Evolutionary conservation across 2,888 invertebrate species (phyloP), one percentile per base, ranked within the genome.

Genomic region (Tromatobia lineatoria): DNA sequence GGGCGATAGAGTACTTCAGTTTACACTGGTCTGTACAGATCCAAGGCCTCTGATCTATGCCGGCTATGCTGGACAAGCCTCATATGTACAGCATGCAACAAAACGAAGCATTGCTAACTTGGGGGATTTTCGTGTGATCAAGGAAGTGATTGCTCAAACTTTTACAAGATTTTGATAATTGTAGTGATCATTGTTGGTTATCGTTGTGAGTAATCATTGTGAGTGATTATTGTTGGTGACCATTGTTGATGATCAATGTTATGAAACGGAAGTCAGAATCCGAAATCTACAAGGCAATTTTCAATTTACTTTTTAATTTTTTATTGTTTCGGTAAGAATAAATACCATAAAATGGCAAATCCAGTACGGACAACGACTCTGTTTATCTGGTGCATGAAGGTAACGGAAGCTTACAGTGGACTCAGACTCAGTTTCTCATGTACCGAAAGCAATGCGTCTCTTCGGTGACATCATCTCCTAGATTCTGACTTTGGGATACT

Each of bases 1-100:
- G n/a, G 15, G 23, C 64, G 38, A 23, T 50, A 20, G 52, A 38
- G 50, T 50, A 75, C 64, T 50, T 64, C 74, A 23, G 52, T 64
- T 64, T 64, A 11, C 52, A 52, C 18, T 64, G 23, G 8, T 34
- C 45, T 15, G 64, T 13, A n/a, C 52, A 34, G 64, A 75, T n/a
- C 18, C 34, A 34, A 23, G 64, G 64, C 34, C 34, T 34, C 75
- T 74, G 61, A 61, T 74, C 50, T 38, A 15, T 38, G 61, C 18
- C 45, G 18, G 23, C 20, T 38, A 38, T 38, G 13, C 23, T 0
- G 15, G 15, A 25, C 13, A 57, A 13, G 15, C 6, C 15, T n/a
- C n/a, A 13, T 10, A 8, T 54, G 2, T 23, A 54, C 23, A 23
- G 54, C n/a, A 13, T 54, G 20, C 20, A 10, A 20, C 11, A 8